Evolutionary conservation across 1,140 invertebrate species (phyloP).

Genomic region (Drosophila elegans): DNA sequence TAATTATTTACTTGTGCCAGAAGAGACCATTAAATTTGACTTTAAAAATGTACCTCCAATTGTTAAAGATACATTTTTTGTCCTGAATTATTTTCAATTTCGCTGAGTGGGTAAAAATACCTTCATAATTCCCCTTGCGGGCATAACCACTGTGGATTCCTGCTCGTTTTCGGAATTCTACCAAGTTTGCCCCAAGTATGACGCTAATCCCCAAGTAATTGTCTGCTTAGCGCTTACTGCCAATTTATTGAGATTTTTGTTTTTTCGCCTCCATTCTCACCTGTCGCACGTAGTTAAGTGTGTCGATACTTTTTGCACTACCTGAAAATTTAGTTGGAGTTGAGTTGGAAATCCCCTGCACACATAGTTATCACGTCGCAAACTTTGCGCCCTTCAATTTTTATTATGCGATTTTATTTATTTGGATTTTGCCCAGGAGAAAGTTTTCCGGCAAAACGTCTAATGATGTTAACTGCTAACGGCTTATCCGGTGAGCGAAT

Average conservation of each 20-base stretch:
- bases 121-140: not conserved
- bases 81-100: too few species aligned
- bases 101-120: not conserved
- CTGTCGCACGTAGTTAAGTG: slow-evolving; percentile 68
- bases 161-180: slow-evolving; percentile 10
- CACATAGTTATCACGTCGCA: slow-evolving; percentile 77
- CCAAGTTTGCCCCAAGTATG: slow-evolving; percentile 36
- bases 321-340: slow-evolving; percentile 27
- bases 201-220: slow-evolving; percentile 79
- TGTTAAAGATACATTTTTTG: too few species aligned
- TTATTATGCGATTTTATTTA: slow-evolving; percentile 83
- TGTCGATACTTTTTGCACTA: slow-evolving; percentile 32
- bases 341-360: slow-evolving; percentile 28
- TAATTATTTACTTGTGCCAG: too few species aligned
- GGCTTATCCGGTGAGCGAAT: slow-evolving; percentile 68
- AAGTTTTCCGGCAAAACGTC: slow-evolving; percentile 58
- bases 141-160: slow-evolving; percentile 1
- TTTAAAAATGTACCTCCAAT: too few species aligned
- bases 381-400: slow-evolving; percentile 75
- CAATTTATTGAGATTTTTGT: slow-evolving; percentile 76
- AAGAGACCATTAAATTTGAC: too few species aligned
- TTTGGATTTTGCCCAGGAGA: slow-evolving; percentile 68
- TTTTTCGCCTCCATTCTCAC: slow-evolving; percentile 47
- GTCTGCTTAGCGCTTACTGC: slow-evolving; percentile 71
- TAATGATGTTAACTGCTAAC: slow-evolving; percentile 75